phyloP scores from a whole-genome alignment of 1,140 invertebrate genomes.

The Sycophila sp. region DNA sequence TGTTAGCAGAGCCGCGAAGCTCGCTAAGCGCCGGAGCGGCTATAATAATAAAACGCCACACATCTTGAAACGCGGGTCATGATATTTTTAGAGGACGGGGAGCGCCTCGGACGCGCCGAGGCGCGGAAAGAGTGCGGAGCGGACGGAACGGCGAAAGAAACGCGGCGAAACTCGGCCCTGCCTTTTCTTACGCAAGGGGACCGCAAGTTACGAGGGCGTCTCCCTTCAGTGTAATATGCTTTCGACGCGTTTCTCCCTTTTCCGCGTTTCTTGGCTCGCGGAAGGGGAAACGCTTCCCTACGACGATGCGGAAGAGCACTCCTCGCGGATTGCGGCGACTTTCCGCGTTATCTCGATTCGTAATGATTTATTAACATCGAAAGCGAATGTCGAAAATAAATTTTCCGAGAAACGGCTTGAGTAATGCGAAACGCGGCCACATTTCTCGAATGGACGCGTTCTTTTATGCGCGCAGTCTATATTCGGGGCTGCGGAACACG shows the following conservation, averaged over 20 bases:
- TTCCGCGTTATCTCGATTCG: no score
- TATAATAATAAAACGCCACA: conserved; percentile 64
- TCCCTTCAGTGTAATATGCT: neutral
- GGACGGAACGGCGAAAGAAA: conserved; percentile 19
- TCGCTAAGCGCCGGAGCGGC: conserved; percentile 42
- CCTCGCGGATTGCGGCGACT: no score
- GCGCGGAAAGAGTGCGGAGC: conserved; percentile 29
- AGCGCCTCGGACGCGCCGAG: no score
- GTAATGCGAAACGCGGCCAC: conserved; percentile 26
- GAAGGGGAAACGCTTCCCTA: neutral
- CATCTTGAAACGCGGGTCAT: conserved; percentile 62
- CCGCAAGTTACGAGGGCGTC: conserved; percentile 13
- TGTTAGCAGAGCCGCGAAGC: conserved; percentile 54
- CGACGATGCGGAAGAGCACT: neutral
- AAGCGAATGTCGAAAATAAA: neutral
- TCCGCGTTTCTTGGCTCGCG: neutral
- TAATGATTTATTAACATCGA: no score
- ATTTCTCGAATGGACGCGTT: conserved; percentile 18
- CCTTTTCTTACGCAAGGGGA: conserved; percentile 28
- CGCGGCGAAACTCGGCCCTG: conserved; percentile 1
- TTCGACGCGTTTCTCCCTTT: neutral
- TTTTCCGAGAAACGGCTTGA: conserved; percentile 22
- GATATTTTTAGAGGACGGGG: conserved; percentile 63
- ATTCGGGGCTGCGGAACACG: conserved; percentile 12
- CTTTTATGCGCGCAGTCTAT: conserved; percentile 19